These are phyloP conservation scores for Agrochola circellaris DNA, from an alignment of 2,888 invertebrate genomes.

Conservation along the genomic window DNA sequence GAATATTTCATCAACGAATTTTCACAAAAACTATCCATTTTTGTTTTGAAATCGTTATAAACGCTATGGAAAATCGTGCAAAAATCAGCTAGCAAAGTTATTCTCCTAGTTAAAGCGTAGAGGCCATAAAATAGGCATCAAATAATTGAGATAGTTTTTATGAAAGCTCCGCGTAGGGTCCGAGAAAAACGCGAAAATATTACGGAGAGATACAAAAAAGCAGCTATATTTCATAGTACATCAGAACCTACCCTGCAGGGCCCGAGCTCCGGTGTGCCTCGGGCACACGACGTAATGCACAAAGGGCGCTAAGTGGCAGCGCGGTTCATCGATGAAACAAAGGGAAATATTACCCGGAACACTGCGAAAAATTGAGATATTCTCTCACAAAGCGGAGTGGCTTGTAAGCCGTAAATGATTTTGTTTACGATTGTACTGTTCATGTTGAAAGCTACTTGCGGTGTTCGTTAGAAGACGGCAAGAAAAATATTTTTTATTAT, in stretches of 20 bases:
- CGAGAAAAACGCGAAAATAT: constrained; percentile 47
- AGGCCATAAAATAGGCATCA: constrained; percentile 17
- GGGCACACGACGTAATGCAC: constrained; percentile 81
- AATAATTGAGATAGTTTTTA: constrained; percentile 34
- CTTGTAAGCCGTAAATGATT: constrained; percentile 66
- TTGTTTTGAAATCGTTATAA: not conserved
- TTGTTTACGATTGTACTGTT: constrained; percentile 67
- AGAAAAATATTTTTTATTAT: not conserved
- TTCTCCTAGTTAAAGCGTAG: not conserved
- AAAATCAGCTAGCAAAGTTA: not conserved
- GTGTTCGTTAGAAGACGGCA: constrained; percentile 47
- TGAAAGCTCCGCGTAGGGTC: constrained; percentile 14
- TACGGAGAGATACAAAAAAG: constrained; percentile 47
- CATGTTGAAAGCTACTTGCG: constrained; percentile 41
- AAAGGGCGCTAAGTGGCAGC: constrained; percentile 83
- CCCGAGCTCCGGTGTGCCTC: constrained; percentile 67
- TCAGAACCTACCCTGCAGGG: constrained; percentile 20
- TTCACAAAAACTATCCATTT: not conserved
- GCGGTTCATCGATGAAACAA: constrained; percentile 80
- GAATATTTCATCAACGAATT: constrained; percentile 16
- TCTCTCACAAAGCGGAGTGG: constrained; percentile 62
- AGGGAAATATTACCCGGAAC: constrained; percentile 72
- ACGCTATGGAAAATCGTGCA: not conserved
- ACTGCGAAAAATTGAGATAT: constrained; percentile 71
- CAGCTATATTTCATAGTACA: constrained; percentile 58